Evolutionary conservation across 2,797 vertebrate species (phyloP), one percentile per base, ranked within the genome.

Genomic region (Sebastes iracundus): DNA sequence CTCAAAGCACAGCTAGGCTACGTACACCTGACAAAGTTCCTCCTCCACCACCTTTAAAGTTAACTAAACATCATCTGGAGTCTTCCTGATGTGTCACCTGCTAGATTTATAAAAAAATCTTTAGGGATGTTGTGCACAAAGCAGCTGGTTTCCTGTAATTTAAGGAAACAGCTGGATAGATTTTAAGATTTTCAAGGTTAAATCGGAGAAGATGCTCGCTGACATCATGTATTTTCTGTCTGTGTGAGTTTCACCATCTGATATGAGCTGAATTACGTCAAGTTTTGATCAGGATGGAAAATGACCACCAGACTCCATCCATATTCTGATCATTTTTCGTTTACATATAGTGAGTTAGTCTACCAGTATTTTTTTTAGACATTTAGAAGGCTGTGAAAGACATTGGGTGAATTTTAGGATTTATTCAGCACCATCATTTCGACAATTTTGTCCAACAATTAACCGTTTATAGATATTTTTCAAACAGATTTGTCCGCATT

Each of bases 91-190:
- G 4, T 10, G 25, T 62, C 60, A 62, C 60, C 66, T 61, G 66
- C 9, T 20, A 1, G 23, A 38, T 32, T 68, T 6, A 14, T 9
- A 7, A 6, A 13, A 16, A 22, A 10, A 4, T 27, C 83, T 81
- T 13, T 2, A 6, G 73, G 71, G 79, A 75, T 8, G 8, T 20
- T 22, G 6, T 4, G 46, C 61, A 46, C 2, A 4, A 52, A 82
- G 70, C 75, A 70, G 53, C 77, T 85, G 80, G 30, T 67, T 76
- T 67, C 11, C 42, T 66, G 53, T 78, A 27, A 30, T 20, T 52
- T 18, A 11, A 7, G 13, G 11, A 74, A 30, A 67, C 80, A 79
- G 55, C 80, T 86, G 72, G 60, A 71, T 2, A 8, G 60, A 58
- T 30, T 58, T 66, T 1, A n/a, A 67, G 75, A 42, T 72, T 38